Base-by-base conservation (phyloP, 2,797 vertebrate species). In the Limosa lapponica region DNA sequence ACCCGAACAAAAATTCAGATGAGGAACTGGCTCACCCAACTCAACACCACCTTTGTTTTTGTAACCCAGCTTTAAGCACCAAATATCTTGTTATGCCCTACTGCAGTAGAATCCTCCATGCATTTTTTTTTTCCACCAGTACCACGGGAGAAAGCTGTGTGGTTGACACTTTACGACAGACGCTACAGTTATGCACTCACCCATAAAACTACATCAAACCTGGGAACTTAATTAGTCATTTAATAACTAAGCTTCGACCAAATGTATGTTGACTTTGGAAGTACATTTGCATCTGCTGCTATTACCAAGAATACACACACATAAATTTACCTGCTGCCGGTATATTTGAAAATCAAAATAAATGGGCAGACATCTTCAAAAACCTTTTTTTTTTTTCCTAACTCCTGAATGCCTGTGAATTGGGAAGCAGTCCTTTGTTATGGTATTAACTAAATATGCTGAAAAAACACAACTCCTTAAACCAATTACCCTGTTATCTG, bases 221-320 rank as follows among this genome's bases (percentile, higher is more conserved):
- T 43, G 46, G 44, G 28, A 94, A 83, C 54, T 65, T 88, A 84
- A 90, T 90, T 89, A 83, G 87, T 90, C 77, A 82, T 93, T 91
- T 81, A 95, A 79, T 96, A 95, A 95, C 77, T 82, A 72, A 93
- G 19, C 70, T 84, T 69, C 79, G 95, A 71, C 89, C 41, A 49
- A 80, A n/a, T 32, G 19, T 67, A 18, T 75, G 70, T 96, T 97
- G 90, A 94, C 92, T 94, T 95, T 95, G 82, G 86, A 92, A 89
- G 86, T 30, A 44, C 80, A 58, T 91, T 95, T 95, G 64, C 92
- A 82, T 90, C 62, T 71, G 69, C 65, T 75, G 80, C 8, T 54
- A 2, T 65, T 84, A 24, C 37, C 52, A 59, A 8, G 67, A 82
- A 62, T 15, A 11, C 77, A 39, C 57, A 91, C 43, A 19, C 32